Evolutionary conservation across 2,888 invertebrate genomes (phyloP).

Genomic region (Agrotis puta): DNA sequence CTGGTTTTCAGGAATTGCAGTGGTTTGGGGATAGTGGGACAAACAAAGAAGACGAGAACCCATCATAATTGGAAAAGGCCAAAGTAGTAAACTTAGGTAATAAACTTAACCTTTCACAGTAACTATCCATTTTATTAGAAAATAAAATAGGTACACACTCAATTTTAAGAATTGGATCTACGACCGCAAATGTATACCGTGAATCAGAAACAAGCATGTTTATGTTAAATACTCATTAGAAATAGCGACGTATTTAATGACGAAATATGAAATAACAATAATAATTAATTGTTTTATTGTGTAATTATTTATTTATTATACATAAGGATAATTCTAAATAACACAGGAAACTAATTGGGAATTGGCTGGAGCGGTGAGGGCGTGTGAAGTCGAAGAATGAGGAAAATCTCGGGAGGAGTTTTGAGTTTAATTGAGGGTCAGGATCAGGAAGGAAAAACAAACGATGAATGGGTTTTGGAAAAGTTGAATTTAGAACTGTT

Average conservation of each 20-base stretch:
- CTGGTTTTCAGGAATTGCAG: too few relatives aligned
- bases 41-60: too few relatives aligned
- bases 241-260: neutral
- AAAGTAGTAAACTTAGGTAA: too few relatives aligned
- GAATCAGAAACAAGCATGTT: neutral
- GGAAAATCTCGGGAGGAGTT: neutral
- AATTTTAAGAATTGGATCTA: neutral
- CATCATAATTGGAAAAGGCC: too few relatives aligned
- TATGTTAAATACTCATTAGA: neutral
- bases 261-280: conserved; percentile 9
- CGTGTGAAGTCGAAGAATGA: neutral
- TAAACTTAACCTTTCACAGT: neutral
- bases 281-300: neutral
- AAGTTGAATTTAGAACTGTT: neutral
- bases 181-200: neutral
- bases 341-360: neutral
- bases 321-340: neutral
- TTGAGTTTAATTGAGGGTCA: too few relatives aligned
- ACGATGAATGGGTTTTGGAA: neutral
- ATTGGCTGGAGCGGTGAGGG: neutral
- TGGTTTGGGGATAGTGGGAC: too few relatives aligned
- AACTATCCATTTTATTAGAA: neutral
- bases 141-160: neutral
- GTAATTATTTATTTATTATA: neutral
- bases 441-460: neutral